A percentile compares a stretch with the other conserved stretches of the same genome.
Evolutionary conservation across 2,113 vertebrate species (phyloP).

Genomic region (Gila orcuttii): DNA sequence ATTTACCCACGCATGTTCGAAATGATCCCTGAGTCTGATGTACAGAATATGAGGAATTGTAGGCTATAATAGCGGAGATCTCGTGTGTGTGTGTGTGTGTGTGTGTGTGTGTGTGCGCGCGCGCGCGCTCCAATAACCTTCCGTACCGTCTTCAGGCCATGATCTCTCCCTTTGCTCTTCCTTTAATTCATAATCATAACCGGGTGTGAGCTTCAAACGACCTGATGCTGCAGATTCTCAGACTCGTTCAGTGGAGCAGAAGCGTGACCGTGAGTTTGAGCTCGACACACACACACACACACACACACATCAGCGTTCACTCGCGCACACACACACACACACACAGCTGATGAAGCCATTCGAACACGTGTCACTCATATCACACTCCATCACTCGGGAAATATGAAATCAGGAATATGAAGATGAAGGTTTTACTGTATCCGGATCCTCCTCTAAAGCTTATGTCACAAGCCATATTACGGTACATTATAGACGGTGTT

Average conservation of each 20-base stretch:
- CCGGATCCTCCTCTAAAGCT: conserved; percentile 29
- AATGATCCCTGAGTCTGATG: conserved; percentile 81
- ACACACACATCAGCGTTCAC: too few species aligned
- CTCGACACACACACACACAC: too few species aligned
- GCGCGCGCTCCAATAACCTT: conserved; percentile 44
- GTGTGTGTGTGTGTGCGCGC: background rate
- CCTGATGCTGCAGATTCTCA: background rate
- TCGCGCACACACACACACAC: too few species aligned
- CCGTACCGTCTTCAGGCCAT: conserved; percentile 43
- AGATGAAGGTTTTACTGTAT: conserved; percentile 30
- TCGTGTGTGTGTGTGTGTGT: too few species aligned
- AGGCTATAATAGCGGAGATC: conserved; percentile 76
- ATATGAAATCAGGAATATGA: conserved; percentile 44
- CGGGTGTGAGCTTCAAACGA: background rate
- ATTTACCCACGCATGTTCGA: conserved; percentile 88
- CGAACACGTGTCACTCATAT: background rate
- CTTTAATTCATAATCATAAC: background rate
- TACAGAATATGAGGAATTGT: conserved; percentile 75
- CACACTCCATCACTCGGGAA: background rate
- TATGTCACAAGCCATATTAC: conserved; percentile 48
- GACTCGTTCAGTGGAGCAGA: too few species aligned
- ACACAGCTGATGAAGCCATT: conserved; percentile 34
- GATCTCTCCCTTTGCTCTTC: background rate
- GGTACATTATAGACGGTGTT: conserved; percentile 50
- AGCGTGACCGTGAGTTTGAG: too few species aligned